Base-by-base conservation (phyloP, 2,888 invertebrate genomes). In the Microctonus brassicae region DNA sequence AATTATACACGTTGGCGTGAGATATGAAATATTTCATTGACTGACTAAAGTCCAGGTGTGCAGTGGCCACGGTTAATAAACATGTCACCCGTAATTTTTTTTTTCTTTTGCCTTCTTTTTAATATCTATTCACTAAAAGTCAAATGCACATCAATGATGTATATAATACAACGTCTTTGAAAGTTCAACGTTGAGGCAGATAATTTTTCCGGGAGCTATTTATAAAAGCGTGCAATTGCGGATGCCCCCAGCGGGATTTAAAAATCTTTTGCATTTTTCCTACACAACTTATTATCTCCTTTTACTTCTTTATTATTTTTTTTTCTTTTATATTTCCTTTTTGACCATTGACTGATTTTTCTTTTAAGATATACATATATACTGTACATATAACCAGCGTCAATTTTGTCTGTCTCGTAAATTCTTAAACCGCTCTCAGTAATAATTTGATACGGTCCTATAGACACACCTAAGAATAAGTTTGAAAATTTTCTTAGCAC, bases 401-500 rank as follows among this genome's bases (percentile, higher is more conserved):
- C 58, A 17, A 58, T 58, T 34, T 34, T 33, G 58, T 17, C 58
- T 58, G 58, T 58, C 58, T 58, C 58, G 58, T 58, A 58, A 58
- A 58, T 58, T 58, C 58, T 24, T 34, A 33, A 33, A 11, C n/a
- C 58, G 58, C 58, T 26, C 17, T 58, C n/a, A n/a, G 47, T 47
- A n/a, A 29, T 34, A 17, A 58, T 58, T 58, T 58, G 58, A 58
- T 33, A 58, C 58, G 58, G 33, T 58, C 20, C 17, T n/a, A n/a
- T n/a, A n/a, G n/a, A n/a, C 47, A 17, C 47, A 47, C 47, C 47
- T 7, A 47, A 47, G 47, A 47, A 47, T 47, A 17, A 47, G 17
- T 17, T 47, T n/a, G 7, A n/a, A 47, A 17, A 47, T 47, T 47
- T 47, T 20, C 47, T 47, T 47, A 2, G 47, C 47, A 47, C 39